phyloP scores from a whole-genome alignment of 1,140 invertebrate species.

The Drosophila ananassae region DNA sequence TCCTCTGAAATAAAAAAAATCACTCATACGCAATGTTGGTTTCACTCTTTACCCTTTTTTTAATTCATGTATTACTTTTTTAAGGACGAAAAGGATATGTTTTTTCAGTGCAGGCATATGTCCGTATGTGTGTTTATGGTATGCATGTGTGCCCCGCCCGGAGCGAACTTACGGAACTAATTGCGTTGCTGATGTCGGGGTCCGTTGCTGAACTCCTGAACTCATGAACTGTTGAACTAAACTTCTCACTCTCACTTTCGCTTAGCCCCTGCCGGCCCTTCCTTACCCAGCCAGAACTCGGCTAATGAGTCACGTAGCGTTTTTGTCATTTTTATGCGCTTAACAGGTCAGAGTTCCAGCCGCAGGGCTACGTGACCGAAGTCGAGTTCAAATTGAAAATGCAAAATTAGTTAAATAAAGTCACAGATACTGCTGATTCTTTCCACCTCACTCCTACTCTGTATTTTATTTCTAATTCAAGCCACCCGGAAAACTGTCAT shows the following conservation, averaged over 20 bases:
- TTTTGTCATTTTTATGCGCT: constrained; percentile 75
- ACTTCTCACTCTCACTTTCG: constrained; percentile 8
- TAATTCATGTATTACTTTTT: no score
- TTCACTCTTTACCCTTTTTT: background rate
- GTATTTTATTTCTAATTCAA: constrained; percentile 1
- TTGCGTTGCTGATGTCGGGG: constrained; percentile 40
- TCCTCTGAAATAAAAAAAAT: background rate
- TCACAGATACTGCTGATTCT: constrained; percentile 4
- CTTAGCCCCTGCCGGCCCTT: constrained; percentile 9
- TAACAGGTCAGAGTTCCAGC: constrained; percentile 62
- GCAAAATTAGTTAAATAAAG: constrained; percentile 71
- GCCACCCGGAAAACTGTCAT: constrained; percentile 51
- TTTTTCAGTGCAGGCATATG: constrained; percentile 3
- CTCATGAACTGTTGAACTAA: constrained; percentile 24
- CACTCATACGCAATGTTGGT: background rate
- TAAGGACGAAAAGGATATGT: background rate
- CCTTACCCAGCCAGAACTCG: constrained; percentile 6
- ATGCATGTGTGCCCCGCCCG: constrained; percentile 18
- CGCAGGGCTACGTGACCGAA: constrained; percentile 64
- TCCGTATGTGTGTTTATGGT: constrained; percentile 10
- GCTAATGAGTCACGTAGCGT: constrained; percentile 74
- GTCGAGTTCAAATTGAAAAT: constrained; percentile 62
- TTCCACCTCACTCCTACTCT: background rate
- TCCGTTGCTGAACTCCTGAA: constrained; percentile 38
- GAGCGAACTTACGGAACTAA: constrained; percentile 47